phyloP scores from a whole-genome alignment of 2,797 vertebrate species.

The Enteromius thamalakanensis region DNA sequence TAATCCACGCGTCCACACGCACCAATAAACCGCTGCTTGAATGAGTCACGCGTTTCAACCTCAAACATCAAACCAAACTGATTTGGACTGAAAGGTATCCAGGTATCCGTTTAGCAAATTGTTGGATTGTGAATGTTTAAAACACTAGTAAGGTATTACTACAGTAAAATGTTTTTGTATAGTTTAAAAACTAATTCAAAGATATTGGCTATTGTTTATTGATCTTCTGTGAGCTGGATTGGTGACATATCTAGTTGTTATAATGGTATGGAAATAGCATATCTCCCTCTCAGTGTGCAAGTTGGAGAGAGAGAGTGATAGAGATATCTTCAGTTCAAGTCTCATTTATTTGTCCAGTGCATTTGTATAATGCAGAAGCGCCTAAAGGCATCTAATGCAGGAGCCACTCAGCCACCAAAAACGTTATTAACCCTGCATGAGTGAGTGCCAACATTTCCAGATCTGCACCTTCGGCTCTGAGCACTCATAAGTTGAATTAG shows the following conservation, averaged over 20 bases:
- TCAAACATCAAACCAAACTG: slow-evolving; percentile 22
- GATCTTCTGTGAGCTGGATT: background rate
- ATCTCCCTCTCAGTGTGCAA: background rate
- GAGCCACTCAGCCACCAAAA: slow-evolving; percentile 11
- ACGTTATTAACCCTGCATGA: slow-evolving; percentile 17
- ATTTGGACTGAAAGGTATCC: background rate
- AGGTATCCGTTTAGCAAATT: background rate
- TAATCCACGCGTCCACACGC: slow-evolving; percentile 12
- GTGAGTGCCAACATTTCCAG: background rate
- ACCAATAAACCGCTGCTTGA: slow-evolving; percentile 14
- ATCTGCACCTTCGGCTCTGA: background rate
- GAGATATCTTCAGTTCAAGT: background rate
- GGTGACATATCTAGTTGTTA: background rate
- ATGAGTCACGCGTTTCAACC: slow-evolving; percentile 40
- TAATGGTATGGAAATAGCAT: slow-evolving; percentile 7
- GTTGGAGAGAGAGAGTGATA: background rate
- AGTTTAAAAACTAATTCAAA: background rate
- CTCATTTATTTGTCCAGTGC: slow-evolving; percentile 23
- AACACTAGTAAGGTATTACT: no score
- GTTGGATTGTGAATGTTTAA: background rate
- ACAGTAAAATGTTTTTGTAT: background rate
- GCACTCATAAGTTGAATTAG: background rate
- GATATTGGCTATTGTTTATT: background rate
- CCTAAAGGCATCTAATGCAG: slow-evolving; percentile 1
- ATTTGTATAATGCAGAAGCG: slow-evolving; percentile 12